Conservation (phyloP, 2,797 vertebrate species). For the Danionella dracula region DNA sequence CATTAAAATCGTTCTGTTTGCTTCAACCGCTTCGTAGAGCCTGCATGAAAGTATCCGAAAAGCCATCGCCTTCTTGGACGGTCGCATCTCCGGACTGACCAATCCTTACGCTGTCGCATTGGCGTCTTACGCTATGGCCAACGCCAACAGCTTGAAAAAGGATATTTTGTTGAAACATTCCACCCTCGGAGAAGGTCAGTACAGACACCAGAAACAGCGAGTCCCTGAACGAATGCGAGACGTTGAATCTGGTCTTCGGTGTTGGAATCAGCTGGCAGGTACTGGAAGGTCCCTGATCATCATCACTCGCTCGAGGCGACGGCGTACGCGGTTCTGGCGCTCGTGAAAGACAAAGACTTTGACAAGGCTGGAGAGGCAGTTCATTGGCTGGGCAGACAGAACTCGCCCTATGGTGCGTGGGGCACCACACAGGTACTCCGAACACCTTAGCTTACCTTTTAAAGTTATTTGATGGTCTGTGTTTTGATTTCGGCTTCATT, state of each 20-base stretch:
- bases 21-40: slow-evolving; percentile 52
- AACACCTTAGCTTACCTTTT: too few species aligned
- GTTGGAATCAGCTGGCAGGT: slow-evolving; percentile 43
- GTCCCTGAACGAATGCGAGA: too few species aligned
- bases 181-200: background rate
- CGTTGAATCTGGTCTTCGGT: background rate
- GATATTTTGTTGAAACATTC: background rate
- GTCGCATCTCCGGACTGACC: slow-evolving; percentile 53
- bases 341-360: slow-evolving; percentile 54
- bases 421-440: slow-evolving; percentile 86
- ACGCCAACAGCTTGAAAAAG: slow-evolving; percentile 48
- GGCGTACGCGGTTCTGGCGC: slow-evolving; percentile 78
- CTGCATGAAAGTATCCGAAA: slow-evolving; percentile 60
- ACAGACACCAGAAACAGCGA: too few species aligned
- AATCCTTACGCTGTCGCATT: slow-evolving; percentile 81
- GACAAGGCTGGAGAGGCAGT: slow-evolving; percentile 53
- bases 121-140: slow-evolving; percentile 75
- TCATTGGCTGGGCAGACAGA: slow-evolving; percentile 73
- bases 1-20: background rate
- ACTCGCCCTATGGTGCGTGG: slow-evolving; percentile 62
- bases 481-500: background rate
- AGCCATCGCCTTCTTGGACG: slow-evolving; percentile 62
- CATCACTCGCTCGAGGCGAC: slow-evolving; percentile 78
- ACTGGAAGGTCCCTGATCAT: slow-evolving; percentile 63
- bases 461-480: too few species aligned